These are phyloP conservation scores for Hypolimnas misippus DNA, from an alignment of 2,888 invertebrate genomes.

Conservation along the genomic window DNA sequence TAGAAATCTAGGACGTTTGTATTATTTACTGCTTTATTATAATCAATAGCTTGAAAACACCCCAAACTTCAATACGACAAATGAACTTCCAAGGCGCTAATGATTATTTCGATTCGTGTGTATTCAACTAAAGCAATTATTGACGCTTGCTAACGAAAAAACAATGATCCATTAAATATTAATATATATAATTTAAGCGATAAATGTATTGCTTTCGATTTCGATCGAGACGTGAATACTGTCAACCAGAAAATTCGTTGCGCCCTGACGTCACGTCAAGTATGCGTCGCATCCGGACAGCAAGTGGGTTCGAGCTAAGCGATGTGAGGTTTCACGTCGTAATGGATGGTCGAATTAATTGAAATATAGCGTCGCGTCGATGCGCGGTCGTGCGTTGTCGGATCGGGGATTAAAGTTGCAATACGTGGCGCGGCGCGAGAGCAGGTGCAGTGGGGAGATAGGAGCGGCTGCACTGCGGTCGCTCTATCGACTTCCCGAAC, in stretches of 20 bases:
- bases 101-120: conserved; percentile 15
- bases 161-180: conserved; percentile 4
- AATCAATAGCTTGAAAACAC: conserved; percentile 7
- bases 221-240: conserved; percentile 40
- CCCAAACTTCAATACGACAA: not conserved
- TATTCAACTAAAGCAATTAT: conserved; percentile 14
- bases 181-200: conserved; percentile 26
- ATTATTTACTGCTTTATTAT: not conserved
- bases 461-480: conserved; percentile 57
- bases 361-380: conserved; percentile 79
- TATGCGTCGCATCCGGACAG: conserved; percentile 44
- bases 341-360: conserved; percentile 80
- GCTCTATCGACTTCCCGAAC: conserved; percentile 71
- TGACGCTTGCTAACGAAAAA: not conserved
- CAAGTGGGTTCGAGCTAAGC: conserved; percentile 60
- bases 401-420: conserved; percentile 80
- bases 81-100: conserved; percentile 12
- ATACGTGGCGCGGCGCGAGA: conserved; percentile 67
- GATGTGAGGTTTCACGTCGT: conserved; percentile 67
- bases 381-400: conserved; percentile 61
- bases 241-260: conserved; percentile 42
- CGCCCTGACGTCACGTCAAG: conserved; percentile 48
- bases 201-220: conserved; percentile 32
- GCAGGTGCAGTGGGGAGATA: conserved; percentile 60
- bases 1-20: not conserved